Conservation (phyloP, 2,888 invertebrate genomes). For the Entomobrya proxima region DNA sequence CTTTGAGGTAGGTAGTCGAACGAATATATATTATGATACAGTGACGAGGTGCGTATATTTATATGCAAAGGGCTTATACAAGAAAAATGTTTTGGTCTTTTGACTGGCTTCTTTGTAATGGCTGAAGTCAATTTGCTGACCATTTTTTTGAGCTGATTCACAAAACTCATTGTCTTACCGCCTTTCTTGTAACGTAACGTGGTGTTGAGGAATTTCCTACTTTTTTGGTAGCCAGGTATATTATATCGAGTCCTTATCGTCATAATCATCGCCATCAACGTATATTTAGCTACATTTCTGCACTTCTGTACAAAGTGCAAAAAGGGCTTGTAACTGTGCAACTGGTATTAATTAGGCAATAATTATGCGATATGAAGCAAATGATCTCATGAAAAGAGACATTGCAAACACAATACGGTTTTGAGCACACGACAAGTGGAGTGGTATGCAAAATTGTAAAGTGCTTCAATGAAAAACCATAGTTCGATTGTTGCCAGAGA, state of each 20-base stretch:
- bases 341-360: slow-evolving; percentile 64
- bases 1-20: slow-evolving; percentile 60
- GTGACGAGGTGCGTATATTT: neutral
- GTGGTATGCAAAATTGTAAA: neutral
- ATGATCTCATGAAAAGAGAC: slow-evolving; percentile 4
- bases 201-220: slow-evolving; percentile 48
- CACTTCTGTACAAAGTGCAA: neutral
- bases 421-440: neutral
- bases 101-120: neutral
- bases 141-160: slow-evolving; percentile 44
- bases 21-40: neutral
- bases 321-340: neutral
- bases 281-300: neutral
- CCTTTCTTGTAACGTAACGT: slow-evolving; percentile 12
- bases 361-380: slow-evolving; percentile 40
- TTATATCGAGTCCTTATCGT: neutral
- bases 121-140: slow-evolving; percentile 61
- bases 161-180: slow-evolving; percentile 19
- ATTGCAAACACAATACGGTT: neutral
- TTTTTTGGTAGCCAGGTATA: neutral
- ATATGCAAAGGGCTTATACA: neutral
- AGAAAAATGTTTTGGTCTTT: neutral
- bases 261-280: neutral
- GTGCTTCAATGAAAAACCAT: slow-evolving; percentile 44
- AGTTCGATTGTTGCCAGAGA: neutral